These are phyloP conservation scores for Catamblyrhynchus diadema DNA, from an alignment of 2,797 vertebrate genomes.

Conservation along the genomic window DNA sequence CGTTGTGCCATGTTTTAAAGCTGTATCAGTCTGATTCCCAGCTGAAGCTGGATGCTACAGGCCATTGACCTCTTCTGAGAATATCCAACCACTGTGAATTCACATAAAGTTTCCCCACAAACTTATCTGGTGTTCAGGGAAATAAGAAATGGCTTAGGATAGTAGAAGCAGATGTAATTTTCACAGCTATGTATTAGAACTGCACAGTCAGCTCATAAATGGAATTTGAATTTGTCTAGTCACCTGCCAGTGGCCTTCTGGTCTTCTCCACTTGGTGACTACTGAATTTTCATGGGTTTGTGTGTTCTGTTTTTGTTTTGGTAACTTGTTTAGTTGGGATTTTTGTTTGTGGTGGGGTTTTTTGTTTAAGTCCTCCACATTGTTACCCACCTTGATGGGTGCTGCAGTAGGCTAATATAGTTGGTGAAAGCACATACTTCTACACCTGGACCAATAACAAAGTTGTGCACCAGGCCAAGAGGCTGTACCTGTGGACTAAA, in stretches of 20 bases:
- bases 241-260: background rate
- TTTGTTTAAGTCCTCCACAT: background rate
- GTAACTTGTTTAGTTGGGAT: background rate
- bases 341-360: background rate
- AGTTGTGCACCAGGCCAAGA: background rate
- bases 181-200: background rate
- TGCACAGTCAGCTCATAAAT: background rate
- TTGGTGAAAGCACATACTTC: background rate
- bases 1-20: background rate
- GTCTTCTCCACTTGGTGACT: background rate
- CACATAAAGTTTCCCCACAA: background rate
- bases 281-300: background rate
- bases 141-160: background rate
- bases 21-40: background rate
- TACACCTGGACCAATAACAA: background rate
- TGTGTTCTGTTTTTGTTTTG: background rate
- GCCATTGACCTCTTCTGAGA: background rate
- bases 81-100: background rate
- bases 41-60: background rate
- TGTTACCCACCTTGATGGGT: background rate
- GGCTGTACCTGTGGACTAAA: background rate
- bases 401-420: background rate
- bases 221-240: background rate
- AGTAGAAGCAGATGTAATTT: background rate
- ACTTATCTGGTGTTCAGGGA: background rate